These are phyloP conservation scores for Gallinago jamesoni DNA, from an alignment of 2,113 vertebrate genomes.

Conservation along the genomic window DNA sequence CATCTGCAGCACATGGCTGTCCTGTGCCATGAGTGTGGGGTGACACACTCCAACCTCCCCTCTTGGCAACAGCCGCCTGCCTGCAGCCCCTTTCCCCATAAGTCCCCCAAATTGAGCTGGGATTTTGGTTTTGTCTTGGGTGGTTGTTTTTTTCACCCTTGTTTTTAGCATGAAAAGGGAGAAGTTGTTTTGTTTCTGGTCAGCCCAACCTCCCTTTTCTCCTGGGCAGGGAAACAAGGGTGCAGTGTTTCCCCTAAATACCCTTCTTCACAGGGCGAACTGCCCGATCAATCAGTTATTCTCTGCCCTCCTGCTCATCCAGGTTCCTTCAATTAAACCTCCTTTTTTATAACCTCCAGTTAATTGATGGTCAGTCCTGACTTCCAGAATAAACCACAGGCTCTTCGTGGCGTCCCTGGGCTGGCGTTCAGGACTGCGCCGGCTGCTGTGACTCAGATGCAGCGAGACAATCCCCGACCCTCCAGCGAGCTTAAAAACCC, in stretches of 20 bases:
- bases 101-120: background rate
- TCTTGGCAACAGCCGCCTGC: background rate
- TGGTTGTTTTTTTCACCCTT: background rate
- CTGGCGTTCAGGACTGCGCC: background rate
- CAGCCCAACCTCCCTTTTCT: background rate
- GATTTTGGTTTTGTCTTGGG: background rate
- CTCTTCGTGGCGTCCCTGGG: fast-evolving
- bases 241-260: background rate
- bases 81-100: background rate
- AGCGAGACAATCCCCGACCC: background rate
- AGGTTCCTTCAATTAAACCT: background rate
- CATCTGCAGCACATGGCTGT: fast-evolving
- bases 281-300: background rate
- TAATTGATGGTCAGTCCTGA: background rate
- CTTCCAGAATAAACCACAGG: background rate
- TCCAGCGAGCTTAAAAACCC: background rate
- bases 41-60: fast-evolving
- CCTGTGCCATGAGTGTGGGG: background rate
- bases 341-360: background rate
- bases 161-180: background rate
- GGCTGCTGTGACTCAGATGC: background rate
- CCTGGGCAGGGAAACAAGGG: background rate
- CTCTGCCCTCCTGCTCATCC: background rate
- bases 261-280: fast-evolving
- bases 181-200: background rate